These are phyloP conservation scores for Ennomos quercinarius DNA, from an alignment of 2,888 invertebrate genomes.

Conservation along the genomic window DNA sequence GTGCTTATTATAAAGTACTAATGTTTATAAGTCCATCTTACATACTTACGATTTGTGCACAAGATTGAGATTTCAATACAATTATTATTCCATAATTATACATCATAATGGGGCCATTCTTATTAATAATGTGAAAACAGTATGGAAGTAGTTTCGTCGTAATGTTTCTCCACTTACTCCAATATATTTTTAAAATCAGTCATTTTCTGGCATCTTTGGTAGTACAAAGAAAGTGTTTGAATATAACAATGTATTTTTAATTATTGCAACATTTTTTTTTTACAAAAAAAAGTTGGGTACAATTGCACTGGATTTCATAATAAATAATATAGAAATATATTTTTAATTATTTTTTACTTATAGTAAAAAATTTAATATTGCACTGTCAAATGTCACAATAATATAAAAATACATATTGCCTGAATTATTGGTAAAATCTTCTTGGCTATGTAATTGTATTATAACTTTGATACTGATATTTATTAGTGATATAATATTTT, in stretches of 20 bases:
- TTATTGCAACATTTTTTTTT: conserved; percentile 51
- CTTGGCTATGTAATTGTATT: conserved; percentile 19
- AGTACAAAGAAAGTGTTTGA: conserved; percentile 47
- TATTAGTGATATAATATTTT: conserved; percentile 20
- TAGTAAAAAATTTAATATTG: conserved; percentile 81
- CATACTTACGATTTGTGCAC: conserved; percentile 73
- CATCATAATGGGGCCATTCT: conserved; percentile 57
- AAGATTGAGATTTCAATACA: conserved; percentile 61
- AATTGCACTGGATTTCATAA: conserved; percentile 73
- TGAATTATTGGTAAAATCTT: conserved; percentile 34
- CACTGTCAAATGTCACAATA: conserved; percentile 63
- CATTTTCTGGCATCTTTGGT: conserved; percentile 77
- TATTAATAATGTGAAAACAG: conserved; percentile 54
- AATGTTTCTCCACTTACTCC: conserved; percentile 45
- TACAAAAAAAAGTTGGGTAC: conserved; percentile 53
- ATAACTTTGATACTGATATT: conserved; percentile 12
- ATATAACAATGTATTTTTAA: conserved; percentile 39
- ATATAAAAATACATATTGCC: conserved; percentile 38
- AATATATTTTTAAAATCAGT: conserved; percentile 60
- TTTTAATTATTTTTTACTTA: conserved; percentile 73
- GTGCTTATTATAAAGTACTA: conserved; percentile 32
- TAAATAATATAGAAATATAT: conserved; percentile 58
- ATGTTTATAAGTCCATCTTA: conserved; percentile 42
- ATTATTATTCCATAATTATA: conserved; percentile 48
- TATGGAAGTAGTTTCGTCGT: conserved; percentile 53